These are phyloP conservation scores for Larimichthys crocea DNA, from an alignment of 2,113 vertebrate genomes.

Conservation along the genomic window DNA sequence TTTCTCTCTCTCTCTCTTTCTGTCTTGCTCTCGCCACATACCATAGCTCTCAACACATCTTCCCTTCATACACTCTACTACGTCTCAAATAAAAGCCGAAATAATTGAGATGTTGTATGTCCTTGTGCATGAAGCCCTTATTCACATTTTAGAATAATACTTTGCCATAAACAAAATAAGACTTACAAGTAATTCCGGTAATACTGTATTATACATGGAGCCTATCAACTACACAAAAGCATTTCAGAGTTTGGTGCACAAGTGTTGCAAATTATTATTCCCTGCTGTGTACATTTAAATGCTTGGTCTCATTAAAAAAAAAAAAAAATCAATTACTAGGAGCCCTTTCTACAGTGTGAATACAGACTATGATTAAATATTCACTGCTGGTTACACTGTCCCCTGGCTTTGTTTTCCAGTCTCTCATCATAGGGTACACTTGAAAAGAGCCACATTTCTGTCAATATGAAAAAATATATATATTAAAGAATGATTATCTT, in stretches of 20 bases:
- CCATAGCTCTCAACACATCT: slow-evolving; percentile 71
- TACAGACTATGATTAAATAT: slow-evolving; percentile 59
- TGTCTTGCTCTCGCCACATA: slow-evolving; percentile 65
- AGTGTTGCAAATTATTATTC: slow-evolving; percentile 58
- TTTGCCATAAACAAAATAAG: slow-evolving; percentile 30
- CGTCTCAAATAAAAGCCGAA: slow-evolving; percentile 35
- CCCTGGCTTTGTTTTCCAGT: slow-evolving; percentile 62
- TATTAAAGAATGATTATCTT: slow-evolving; percentile 18
- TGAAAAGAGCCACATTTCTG: slow-evolving; percentile 59
- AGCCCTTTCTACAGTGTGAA: slow-evolving; percentile 50
- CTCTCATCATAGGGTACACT: slow-evolving; percentile 51
- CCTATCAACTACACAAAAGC: slow-evolving; percentile 26
- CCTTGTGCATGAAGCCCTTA: slow-evolving; percentile 17
- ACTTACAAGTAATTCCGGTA: slow-evolving; percentile 6
- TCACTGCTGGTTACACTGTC: slow-evolving; percentile 54
- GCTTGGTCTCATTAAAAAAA: slow-evolving; percentile 66
- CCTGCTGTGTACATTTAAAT: slow-evolving; percentile 59
- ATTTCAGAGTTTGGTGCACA: slow-evolving; percentile 45
- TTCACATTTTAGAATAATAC: slow-evolving; percentile 30
- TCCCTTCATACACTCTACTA: slow-evolving; percentile 28
- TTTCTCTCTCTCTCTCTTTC: slow-evolving; percentile 63
- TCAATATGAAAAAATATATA: slow-evolving; percentile 52
- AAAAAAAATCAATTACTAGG: slow-evolving; percentile 66
- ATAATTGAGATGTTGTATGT: slow-evolving; percentile 36
- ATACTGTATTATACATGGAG: slow-evolving; percentile 6